These are phyloP conservation scores for Mimas tiliae DNA, from an alignment of 2,888 invertebrate species.

Conservation along the genomic window DNA sequence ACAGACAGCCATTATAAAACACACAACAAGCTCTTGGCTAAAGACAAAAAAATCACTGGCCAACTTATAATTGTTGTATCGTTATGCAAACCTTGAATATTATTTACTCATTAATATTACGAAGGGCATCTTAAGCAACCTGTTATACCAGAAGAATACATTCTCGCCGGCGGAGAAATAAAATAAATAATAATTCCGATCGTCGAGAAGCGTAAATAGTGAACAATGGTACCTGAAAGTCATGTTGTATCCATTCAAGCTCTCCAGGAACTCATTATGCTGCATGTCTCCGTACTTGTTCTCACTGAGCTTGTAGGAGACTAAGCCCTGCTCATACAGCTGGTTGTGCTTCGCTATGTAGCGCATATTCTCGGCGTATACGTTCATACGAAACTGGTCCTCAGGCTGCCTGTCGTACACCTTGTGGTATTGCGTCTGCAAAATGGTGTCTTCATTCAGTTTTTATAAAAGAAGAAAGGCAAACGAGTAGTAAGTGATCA, in stretches of 20 bases:
- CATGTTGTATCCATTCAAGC: slow-evolving; percentile 77
- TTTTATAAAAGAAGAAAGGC: no score
- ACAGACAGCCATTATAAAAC: no score
- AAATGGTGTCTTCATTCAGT: background rate
- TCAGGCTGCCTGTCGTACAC: slow-evolving; percentile 89
- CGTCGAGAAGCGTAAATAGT: no score
- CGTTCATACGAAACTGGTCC: slow-evolving; percentile 94
- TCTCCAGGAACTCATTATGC: slow-evolving; percentile 90
- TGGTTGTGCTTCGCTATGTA: slow-evolving; percentile 94
- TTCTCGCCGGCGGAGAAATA: no score
- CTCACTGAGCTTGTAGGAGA: slow-evolving; percentile 87
- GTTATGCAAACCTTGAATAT: no score
- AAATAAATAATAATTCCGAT: no score
- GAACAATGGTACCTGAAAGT: slow-evolving; percentile 73
- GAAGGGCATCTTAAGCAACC: no score
- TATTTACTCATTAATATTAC: no score
- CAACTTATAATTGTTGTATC: no score
- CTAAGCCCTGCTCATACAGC: slow-evolving; percentile 86
- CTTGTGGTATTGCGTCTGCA: slow-evolving; percentile 86
- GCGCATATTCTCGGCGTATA: slow-evolving; percentile 94
- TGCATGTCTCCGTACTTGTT: slow-evolving; percentile 96
- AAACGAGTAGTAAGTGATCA: background rate
- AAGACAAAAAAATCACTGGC: no score
- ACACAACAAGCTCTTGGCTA: no score
- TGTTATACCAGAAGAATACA: no score